phyloP scores from a whole-genome alignment of 2,113 vertebrate genomes.

The Xiphophorus hellerii region DNA sequence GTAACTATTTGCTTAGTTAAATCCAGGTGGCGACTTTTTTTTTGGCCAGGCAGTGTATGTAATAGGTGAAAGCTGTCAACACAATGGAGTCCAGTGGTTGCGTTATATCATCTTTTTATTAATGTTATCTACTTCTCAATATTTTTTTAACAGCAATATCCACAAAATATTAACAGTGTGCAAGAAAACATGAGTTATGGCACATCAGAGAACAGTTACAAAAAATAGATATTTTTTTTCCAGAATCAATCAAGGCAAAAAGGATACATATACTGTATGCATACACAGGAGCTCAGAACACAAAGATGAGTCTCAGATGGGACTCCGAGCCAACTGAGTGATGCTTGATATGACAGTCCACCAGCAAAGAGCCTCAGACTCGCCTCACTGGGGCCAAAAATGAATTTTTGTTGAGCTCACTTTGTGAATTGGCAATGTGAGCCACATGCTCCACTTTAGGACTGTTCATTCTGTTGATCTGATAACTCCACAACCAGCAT shows the following conservation, averaged over 20 bases:
- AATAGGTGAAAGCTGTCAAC: neutral
- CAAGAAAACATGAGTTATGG: conserved; percentile 85
- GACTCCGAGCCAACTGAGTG: conserved; percentile 45
- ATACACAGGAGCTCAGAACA: conserved; percentile 78
- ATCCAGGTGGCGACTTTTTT: too few species aligned
- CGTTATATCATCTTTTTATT: conserved; percentile 80
- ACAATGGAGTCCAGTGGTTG: neutral
- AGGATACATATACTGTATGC: conserved; percentile 76
- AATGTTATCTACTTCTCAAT: conserved; percentile 78
- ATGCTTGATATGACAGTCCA: conserved; percentile 60
- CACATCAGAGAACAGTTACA: conserved; percentile 83
- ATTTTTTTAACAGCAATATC: conserved; percentile 80
- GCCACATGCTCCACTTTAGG: conserved; percentile 41
- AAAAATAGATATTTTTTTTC: conserved; percentile 82
- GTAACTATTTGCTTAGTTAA: too few species aligned
- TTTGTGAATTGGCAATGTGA: conserved; percentile 38
- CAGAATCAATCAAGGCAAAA: conserved; percentile 82
- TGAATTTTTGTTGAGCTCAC: conserved; percentile 26
- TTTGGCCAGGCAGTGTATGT: too few species aligned
- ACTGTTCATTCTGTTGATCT: conserved; percentile 50
- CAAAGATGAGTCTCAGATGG: conserved; percentile 68
- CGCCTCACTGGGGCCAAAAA: conserved; percentile 29
- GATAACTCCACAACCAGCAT: conserved; percentile 58
- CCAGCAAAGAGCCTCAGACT: conserved; percentile 41
- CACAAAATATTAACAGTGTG: conserved; percentile 87